A percentile compares a stretch with the other conserved stretches of the same genome.
phyloP scores from a whole-genome alignment of 2,113 vertebrate species.

The Saccopteryx leptura region DNA sequence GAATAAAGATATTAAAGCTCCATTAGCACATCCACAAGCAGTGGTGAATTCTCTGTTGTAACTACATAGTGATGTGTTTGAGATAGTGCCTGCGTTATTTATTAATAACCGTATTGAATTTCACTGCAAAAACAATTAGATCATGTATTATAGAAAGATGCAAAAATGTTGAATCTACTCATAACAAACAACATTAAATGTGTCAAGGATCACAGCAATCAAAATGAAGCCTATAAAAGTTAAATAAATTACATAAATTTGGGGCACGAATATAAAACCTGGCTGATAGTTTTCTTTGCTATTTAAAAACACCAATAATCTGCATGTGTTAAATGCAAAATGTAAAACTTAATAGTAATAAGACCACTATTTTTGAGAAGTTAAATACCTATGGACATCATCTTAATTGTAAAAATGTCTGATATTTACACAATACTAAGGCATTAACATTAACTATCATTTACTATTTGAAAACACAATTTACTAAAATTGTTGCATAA shows the following conservation, averaged over 20 bases:
- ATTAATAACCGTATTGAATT: conserved; percentile 41
- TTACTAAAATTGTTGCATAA: not conserved
- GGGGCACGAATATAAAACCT: not conserved
- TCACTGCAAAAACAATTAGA: conserved; percentile 34
- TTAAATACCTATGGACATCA: rapidly evolving
- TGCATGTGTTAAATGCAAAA: conserved; percentile 22
- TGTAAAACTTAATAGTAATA: conserved; percentile 25
- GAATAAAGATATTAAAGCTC: not conserved
- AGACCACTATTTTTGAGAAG: rapidly evolving
- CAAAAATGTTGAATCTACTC: conserved; percentile 48
- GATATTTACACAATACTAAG: conserved; percentile 16
- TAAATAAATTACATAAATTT: conserved; percentile 62
- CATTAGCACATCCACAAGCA: not conserved
- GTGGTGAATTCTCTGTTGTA: not conserved
- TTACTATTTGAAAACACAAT: not conserved
- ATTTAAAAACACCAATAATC: conserved; percentile 4
- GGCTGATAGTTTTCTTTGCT: conserved; percentile 15
- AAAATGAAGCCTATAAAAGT: conserved; percentile 57
- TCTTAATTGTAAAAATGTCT: not conserved
- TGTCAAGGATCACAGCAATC: conserved; percentile 25
- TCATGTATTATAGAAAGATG: conserved; percentile 23
- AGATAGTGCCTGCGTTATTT: not conserved
- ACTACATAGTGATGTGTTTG: not conserved
- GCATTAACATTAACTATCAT: not conserved
- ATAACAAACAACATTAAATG: conserved; percentile 39